Base-by-base conservation (phyloP, 2,797 vertebrate species). In the Kryptopterus vitreolus region DNA sequence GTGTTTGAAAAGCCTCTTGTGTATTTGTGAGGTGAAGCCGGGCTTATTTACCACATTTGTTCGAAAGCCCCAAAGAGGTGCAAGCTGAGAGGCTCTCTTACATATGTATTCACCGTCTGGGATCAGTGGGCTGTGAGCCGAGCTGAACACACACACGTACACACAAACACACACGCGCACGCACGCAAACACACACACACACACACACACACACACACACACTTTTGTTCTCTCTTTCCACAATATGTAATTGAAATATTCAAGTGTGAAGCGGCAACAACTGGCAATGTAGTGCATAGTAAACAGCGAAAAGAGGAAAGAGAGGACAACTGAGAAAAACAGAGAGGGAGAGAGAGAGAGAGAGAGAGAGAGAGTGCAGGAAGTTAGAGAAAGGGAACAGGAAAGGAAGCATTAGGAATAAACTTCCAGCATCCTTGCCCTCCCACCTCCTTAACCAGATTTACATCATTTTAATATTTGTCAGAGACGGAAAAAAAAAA, bases 11-110 rank as follows among this genome's bases (percentile, higher is more conserved):
- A 85, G 84, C 84, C 86, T 86, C 85, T 88, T 78, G 84, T 86
- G 87, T 84, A 81, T 88, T 87, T 89, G 84, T 78, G 78, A 87
- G 81, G 81, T 79, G 83, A 76, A 86, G 88, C 90, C 85, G 29
- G 76, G 88, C 91, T 92, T 94, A 94, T 93, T 94, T 94, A 93
- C 91, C 82, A 84, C 89, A 88, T 92, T 92, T 92, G 91, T 90
- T 92, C 90, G 89, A 92, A 92, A 93, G 91, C 90, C 85, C 89
- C 18, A 85, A 87, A 85, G 87, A 91, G 89, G 80, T 83, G 84
- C 88, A 77, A 86, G 85, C 86, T 88, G 87, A 90, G 87, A 90
- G 88, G 87, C 86, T 89, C 90, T 91, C 87, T 90, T 93, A 91
- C 90, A 92, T 93, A 92, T 92, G 92, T 90, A 93, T 92, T 91